phyloP scores from a whole-genome alignment of 23 tunicate species.

The Trididemnum miniatum region DNA sequence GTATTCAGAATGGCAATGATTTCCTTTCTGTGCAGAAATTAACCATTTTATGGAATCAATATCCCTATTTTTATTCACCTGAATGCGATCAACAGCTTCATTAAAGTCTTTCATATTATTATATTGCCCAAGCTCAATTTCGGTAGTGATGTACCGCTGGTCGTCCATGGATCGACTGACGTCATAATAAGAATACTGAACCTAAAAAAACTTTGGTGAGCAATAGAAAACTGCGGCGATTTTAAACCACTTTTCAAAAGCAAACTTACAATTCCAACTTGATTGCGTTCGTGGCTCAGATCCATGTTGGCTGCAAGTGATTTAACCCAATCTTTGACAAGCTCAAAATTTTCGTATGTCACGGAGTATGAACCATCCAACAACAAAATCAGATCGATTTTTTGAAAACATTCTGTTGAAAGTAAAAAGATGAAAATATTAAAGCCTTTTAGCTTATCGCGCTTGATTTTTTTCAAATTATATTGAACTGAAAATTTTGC shows the following conservation, averaged over 20 bases:
- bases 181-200: constrained; percentile 73
- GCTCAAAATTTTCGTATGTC: constrained; percentile 50
- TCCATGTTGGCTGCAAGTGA: constrained; percentile 53
- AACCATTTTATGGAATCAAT: too few relatives aligned
- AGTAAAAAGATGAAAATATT: too few relatives aligned
- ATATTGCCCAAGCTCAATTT: constrained; percentile 65
- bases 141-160: constrained; percentile 71
- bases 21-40: neutral
- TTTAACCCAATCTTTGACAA: constrained; percentile 79
- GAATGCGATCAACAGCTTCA: constrained; percentile 64
- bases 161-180: constrained; percentile 24
- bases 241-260: neutral
- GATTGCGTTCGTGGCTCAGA: constrained; percentile 62
- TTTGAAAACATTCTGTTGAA: constrained; percentile 51
- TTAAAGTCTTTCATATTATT: constrained; percentile 26
- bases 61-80: constrained; percentile 23
- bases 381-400: constrained; percentile 61
- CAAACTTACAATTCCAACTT: constrained; percentile 79
- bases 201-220: constrained; percentile 24
- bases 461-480: too few relatives aligned
- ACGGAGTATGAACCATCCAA: constrained; percentile 81
- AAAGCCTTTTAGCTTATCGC: too few relatives aligned
- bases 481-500: too few relatives aligned
- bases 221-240: neutral
- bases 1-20: too few relatives aligned